Conservation (phyloP, 2,797 vertebrate genomes). For the Lutjanus argentimaculatus region DNA sequence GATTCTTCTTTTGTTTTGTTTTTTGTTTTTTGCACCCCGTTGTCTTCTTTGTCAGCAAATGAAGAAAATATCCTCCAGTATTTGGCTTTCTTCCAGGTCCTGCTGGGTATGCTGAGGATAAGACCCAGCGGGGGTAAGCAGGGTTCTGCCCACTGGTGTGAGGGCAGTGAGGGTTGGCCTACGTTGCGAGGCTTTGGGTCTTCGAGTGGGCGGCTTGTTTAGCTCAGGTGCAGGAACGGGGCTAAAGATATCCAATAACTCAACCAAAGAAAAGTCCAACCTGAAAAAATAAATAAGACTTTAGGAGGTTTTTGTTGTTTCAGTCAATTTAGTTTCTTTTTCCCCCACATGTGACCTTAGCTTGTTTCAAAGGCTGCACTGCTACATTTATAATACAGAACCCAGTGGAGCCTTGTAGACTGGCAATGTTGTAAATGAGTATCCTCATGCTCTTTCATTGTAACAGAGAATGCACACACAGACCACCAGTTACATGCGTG, state of each 20-base stretch:
- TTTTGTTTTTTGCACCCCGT: neutral
- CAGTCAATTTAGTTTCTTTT: constrained; percentile 18
- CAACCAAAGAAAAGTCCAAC: constrained; percentile 88
- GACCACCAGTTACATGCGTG: constrained; percentile 6
- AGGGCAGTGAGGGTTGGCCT: constrained; percentile 17
- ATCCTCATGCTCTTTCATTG: constrained; percentile 9
- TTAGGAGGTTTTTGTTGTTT: constrained; percentile 11
- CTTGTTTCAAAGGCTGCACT: constrained; percentile 31
- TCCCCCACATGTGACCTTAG: constrained; percentile 2
- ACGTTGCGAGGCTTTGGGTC: constrained; percentile 24
- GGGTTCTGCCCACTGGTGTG: constrained; percentile 42
- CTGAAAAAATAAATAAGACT: constrained; percentile 74
- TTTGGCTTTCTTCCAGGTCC: constrained; percentile 92
- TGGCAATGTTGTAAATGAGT: constrained; percentile 40
- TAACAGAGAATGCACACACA: constrained; percentile 41
- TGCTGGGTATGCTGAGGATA: constrained; percentile 71
- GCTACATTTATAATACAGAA: constrained; percentile 44
- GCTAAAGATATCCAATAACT: constrained; percentile 90
- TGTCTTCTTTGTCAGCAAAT: constrained; percentile 85
- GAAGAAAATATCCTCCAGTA: constrained; percentile 97
- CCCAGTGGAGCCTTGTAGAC: neutral
- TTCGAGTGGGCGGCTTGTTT: constrained; percentile 50
- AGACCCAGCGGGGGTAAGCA: constrained; percentile 51
- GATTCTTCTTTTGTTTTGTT: neutral
- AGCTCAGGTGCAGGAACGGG: constrained; percentile 74